Percentiles rank a stretch among this genome's conserved stretches.
Conservation (phyloP, 2,113 vertebrate species). For the Xenopus laevis region DNA sequence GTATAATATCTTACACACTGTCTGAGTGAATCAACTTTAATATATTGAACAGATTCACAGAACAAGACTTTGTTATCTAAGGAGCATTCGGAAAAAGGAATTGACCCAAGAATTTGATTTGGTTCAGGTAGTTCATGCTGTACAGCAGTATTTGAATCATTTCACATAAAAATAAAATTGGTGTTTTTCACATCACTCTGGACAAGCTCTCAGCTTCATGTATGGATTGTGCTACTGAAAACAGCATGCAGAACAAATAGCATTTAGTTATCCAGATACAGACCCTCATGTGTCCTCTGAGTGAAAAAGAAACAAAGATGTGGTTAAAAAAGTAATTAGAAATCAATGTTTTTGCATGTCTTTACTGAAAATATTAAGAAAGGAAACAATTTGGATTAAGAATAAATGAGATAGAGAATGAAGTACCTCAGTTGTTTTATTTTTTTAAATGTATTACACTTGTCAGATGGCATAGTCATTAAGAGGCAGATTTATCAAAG, state of each 20-base stretch:
- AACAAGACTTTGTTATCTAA: constrained; percentile 88
- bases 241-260: constrained; percentile 62
- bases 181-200: constrained; percentile 72
- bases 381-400: too few species aligned
- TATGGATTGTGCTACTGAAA: constrained; percentile 60
- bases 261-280: constrained; percentile 57
- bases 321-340: too few species aligned
- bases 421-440: too few species aligned
- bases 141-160: constrained; percentile 78
- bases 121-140: constrained; percentile 83
- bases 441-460: too few species aligned
- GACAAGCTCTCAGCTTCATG: constrained; percentile 59
- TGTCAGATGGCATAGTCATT: too few species aligned
- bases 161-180: constrained; percentile 87
- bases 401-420: too few species aligned
- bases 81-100: constrained; percentile 79
- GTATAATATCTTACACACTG: constrained; percentile 86
- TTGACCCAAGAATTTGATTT: constrained; percentile 90
- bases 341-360: too few species aligned
- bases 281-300: background rate
- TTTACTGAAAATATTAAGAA: too few species aligned
- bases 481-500: too few species aligned
- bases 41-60: constrained; percentile 86
- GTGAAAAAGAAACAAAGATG: too few species aligned
- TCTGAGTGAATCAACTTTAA: constrained; percentile 89